phyloP scores from a whole-genome alignment of 2,113 vertebrate genomes.

The Mellivora capensis region DNA sequence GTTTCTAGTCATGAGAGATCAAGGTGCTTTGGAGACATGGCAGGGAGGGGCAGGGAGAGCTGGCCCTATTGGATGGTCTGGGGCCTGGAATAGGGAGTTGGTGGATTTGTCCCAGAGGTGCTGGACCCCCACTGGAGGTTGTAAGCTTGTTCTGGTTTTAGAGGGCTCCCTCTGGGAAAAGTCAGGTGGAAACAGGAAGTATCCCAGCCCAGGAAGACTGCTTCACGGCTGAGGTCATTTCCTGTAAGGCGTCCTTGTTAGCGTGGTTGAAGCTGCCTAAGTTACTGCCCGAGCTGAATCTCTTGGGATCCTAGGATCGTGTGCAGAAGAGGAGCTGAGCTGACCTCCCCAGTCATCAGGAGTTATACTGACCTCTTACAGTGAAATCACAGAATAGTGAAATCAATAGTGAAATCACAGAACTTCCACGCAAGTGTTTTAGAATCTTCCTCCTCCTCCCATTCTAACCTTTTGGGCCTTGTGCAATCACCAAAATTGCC shows the following conservation, averaged over 20 bases:
- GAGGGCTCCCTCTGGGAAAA: not conserved
- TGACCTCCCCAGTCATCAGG: not conserved
- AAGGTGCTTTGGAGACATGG: fast-evolving
- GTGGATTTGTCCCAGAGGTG: not conserved
- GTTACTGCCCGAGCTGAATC: not conserved
- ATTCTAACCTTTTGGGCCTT: not conserved
- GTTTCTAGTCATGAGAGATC: fast-evolving
- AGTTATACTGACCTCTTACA: not conserved
- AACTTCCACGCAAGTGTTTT: not conserved
- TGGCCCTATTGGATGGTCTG: not conserved
- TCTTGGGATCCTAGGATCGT: not conserved
- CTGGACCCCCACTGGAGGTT: not conserved
- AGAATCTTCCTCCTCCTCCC: not conserved
- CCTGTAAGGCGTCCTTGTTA: not conserved
- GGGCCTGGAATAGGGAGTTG: not conserved
- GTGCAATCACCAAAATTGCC: not conserved
- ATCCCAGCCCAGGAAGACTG: not conserved
- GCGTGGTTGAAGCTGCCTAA: not conserved
- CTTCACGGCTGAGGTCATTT: not conserved
- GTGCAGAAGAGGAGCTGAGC: not conserved
- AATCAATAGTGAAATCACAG: not conserved
- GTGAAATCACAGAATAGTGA: not conserved
- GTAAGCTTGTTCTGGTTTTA: not conserved
- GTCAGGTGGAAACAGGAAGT: not conserved
- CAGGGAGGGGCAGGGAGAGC: too few relatives aligned